Conservation (phyloP, 1,140 invertebrate species). For the Stegodyphus mimosarum region DNA sequence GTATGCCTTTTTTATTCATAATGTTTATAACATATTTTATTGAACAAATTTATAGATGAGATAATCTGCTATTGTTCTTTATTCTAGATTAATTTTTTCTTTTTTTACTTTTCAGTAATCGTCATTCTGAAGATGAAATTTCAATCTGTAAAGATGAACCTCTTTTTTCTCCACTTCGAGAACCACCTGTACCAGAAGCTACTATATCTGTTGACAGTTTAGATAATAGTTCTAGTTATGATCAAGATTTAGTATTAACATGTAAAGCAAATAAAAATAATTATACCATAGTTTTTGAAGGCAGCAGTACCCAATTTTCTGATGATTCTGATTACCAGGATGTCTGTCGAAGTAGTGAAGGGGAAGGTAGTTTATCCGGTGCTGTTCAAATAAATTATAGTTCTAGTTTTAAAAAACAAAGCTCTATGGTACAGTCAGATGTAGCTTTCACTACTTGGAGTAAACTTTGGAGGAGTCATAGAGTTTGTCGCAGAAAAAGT, state of each 20-base stretch:
- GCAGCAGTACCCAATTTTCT: slow-evolving; percentile 80
- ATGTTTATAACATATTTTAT: not conserved
- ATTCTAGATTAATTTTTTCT: slow-evolving; percentile 8
- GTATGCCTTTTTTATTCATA: not conserved
- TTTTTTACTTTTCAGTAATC: slow-evolving; percentile 68
- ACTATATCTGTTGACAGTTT: slow-evolving; percentile 85
- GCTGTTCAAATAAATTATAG: slow-evolving; percentile 44
- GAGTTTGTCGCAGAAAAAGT: not conserved
- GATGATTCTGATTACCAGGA: slow-evolving; percentile 82
- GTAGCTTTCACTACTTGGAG: slow-evolving; percentile 83
- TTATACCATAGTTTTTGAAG: slow-evolving; percentile 94
- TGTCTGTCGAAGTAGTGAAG: slow-evolving; percentile 70
- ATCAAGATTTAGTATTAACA: slow-evolving; percentile 82
- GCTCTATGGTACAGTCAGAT: slow-evolving; percentile 84
- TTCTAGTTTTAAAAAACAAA: slow-evolving; percentile 25
- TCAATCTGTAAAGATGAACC: slow-evolving; percentile 90
- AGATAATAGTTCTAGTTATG: slow-evolving; percentile 81
- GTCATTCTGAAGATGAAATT: slow-evolving; percentile 79
- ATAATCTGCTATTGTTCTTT: not conserved
- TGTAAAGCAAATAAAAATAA: slow-evolving; percentile 91
- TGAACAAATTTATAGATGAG: not conserved
- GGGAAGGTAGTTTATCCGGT: slow-evolving; percentile 62
- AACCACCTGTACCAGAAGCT: slow-evolving; percentile 67
- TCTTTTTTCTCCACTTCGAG: slow-evolving; percentile 90
- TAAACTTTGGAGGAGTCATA: slow-evolving; percentile 75